Evolutionary conservation across 2,888 invertebrate species (phyloP).

Genomic region (Aethes cnicana): DNA sequence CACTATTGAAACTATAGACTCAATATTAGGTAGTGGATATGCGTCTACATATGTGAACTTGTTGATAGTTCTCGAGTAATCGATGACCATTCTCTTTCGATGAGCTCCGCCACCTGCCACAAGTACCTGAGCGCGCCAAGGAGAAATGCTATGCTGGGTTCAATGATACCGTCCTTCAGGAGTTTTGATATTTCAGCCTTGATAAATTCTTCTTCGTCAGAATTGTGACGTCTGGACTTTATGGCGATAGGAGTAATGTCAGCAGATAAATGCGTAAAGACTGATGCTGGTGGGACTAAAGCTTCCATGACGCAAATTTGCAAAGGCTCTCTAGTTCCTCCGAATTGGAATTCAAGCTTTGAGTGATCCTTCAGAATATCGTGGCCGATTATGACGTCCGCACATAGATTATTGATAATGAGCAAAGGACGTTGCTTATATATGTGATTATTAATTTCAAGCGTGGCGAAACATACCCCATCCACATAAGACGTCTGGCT

Average conservation of each 20-base stretch:
- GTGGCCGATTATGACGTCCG: neutral
- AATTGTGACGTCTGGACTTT: neutral
- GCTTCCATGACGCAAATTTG: conserved; percentile 4
- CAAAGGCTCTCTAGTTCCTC: conserved; percentile 4
- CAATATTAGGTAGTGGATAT: conserved; percentile 36
- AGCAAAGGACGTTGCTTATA: neutral
- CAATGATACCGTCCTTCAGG: neutral
- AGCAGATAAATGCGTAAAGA: conserved; percentile 1
- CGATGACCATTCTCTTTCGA: conserved; percentile 36
- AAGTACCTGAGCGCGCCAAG: conserved; percentile 37
- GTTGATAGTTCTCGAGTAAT: conserved; percentile 40
- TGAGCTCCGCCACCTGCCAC: conserved; percentile 32
- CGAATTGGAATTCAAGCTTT: neutral
- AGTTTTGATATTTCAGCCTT: neutral
- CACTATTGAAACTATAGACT: conserved; percentile 26
- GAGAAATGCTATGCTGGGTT: conserved; percentile 28
- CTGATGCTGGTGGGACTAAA: neutral
- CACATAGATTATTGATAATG: neutral
- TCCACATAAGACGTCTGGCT: neutral
- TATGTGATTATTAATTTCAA: conserved; percentile 2
- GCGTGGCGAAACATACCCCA: conserved; percentile 2
- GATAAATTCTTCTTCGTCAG: neutral
- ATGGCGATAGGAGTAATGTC: neutral
- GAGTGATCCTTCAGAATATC: neutral
- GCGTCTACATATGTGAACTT: conserved; percentile 36